These are phyloP conservation scores for Hippocampus barbouri DNA, from an alignment of 2,113 vertebrate species.

Conservation along the genomic window DNA sequence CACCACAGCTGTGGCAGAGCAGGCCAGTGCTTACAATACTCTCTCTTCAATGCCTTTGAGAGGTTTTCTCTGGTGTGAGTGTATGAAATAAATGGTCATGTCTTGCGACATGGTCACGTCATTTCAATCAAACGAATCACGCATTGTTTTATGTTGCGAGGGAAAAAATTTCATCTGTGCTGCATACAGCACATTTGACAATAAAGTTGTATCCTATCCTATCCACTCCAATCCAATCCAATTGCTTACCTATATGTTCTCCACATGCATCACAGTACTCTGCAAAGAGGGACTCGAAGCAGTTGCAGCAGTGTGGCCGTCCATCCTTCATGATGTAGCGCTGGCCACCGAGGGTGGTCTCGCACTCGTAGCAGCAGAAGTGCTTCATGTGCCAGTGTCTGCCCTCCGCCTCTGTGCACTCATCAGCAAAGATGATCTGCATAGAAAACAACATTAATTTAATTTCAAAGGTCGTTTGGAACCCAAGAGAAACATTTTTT, in stretches of 20 bases:
- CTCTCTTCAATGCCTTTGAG: conserved; percentile 30
- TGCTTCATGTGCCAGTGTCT: conserved; percentile 99
- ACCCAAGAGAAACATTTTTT: neutral
- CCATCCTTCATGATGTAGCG: conserved; percentile 99
- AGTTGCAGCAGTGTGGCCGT: conserved; percentile 94
- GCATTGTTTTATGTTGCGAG: neutral
- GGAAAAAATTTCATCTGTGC: too few relatives aligned
- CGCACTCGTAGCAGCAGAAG: conserved; percentile 96
- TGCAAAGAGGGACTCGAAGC: conserved; percentile 92
- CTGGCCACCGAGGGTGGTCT: conserved; percentile 89
- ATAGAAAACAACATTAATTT: conserved; percentile 15
- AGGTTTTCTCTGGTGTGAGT: conserved; percentile 17
- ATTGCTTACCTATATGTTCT: conserved; percentile 87
- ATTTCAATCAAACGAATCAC: neutral
- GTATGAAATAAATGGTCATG: conserved; percentile 20
- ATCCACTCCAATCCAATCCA: too few relatives aligned
- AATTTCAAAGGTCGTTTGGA: neutral
- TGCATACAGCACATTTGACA: too few relatives aligned
- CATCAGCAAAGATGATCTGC: conserved; percentile 97
- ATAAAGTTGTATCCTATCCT: too few relatives aligned
- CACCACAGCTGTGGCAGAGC: conserved; percentile 52
- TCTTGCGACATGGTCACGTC: conserved; percentile 21
- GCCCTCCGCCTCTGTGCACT: conserved; percentile 97
- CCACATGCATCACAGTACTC: conserved; percentile 97
- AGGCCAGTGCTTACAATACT: conserved; percentile 31